phyloP scores from a whole-genome alignment of 2,797 vertebrate species.

The Pachyuromys duprasi region DNA sequence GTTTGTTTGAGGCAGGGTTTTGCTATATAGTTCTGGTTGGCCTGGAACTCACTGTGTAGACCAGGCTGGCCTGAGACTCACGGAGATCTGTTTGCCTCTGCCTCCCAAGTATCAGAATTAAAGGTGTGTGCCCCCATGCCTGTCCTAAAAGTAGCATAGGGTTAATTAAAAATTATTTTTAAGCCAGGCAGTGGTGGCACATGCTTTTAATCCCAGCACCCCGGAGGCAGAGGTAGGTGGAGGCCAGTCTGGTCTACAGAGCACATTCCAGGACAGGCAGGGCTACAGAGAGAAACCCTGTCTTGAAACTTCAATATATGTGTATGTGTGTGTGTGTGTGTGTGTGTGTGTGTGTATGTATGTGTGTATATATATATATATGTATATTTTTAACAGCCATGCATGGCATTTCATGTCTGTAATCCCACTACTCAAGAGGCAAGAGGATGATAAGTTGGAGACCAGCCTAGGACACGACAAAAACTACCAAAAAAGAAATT shows the following conservation, averaged over 20 bases:
- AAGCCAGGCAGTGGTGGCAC: not conserved
- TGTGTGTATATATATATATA: not conserved
- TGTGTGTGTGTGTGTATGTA: too few species aligned
- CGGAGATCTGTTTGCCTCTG: not conserved
- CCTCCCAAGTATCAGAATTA: not conserved
- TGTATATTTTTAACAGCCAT: not conserved
- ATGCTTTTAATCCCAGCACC: not conserved
- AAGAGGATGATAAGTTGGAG: not conserved
- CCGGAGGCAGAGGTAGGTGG: not conserved
- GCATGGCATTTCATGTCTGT: not conserved
- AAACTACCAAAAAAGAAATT: not conserved
- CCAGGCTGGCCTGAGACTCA: not conserved
- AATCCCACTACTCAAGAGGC: not conserved
- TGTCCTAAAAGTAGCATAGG: not conserved
- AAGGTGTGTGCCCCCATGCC: not conserved
- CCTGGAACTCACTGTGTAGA: not conserved
- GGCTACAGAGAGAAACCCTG: not conserved
- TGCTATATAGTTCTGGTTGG: not conserved
- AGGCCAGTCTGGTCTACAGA: not conserved
- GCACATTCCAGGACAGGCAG: not conserved
- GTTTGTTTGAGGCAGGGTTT: not conserved
- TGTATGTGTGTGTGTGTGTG: too few species aligned
- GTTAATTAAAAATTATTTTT: not conserved
- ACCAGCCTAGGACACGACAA: not conserved
- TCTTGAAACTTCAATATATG: not conserved